Conservation (phyloP, 2,888 invertebrate genomes). For the Odontomyia ornata region DNA sequence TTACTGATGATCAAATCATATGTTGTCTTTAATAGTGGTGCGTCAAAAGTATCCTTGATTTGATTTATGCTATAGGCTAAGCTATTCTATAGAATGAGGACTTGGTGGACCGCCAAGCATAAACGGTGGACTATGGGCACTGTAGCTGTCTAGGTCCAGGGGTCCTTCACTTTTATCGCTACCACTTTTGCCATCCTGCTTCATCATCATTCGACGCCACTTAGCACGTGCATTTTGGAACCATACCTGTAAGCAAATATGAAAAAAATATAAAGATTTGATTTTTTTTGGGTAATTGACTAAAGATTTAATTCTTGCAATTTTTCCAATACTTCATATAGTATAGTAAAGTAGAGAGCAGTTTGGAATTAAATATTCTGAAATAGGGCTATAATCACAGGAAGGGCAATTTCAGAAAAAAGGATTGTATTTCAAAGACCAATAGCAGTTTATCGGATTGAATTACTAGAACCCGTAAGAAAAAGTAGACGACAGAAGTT, state of each 20-base stretch:
- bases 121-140: slow-evolving; percentile 64
- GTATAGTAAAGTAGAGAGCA: too few species aligned
- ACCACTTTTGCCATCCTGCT: slow-evolving; percentile 74
- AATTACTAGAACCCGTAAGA: too few species aligned
- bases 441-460: too few species aligned
- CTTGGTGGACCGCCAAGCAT: slow-evolving; percentile 62
- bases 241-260: slow-evolving; percentile 86
- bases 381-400: too few species aligned
- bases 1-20: too few species aligned
- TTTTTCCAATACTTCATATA: not conserved
- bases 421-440: too few species aligned
- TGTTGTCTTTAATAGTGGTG: too few species aligned
- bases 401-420: too few species aligned
- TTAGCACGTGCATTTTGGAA: slow-evolving; percentile 99
- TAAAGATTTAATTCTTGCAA: not conserved
- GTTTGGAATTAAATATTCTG: too few species aligned
- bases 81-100: slow-evolving; percentile 61
- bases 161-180: slow-evolving; percentile 63
- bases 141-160: slow-evolving; percentile 63
- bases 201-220: slow-evolving; percentile 93
- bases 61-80: not conserved
- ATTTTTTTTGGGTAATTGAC: too few species aligned
- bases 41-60: not conserved
- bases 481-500: too few species aligned
- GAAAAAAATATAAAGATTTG: not conserved